Percentiles rank a stretch among this genome's conserved stretches.
phyloP scores from a whole-genome alignment of 2,113 vertebrate genomes.

The Nibea coibor region DNA sequence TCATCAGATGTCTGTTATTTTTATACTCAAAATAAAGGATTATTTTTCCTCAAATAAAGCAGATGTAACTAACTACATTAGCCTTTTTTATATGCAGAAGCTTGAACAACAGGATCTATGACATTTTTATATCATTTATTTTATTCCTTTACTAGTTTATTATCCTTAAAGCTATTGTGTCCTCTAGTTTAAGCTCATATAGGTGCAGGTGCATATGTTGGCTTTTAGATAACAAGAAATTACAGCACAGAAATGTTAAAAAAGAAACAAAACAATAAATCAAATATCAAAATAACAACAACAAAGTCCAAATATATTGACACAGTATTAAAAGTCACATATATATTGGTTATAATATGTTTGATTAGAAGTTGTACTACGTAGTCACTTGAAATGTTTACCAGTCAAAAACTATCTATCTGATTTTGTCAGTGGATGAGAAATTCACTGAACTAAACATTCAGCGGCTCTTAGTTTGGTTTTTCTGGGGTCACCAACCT shows the following conservation, averaged over 20 bases:
- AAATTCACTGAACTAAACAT: not conserved
- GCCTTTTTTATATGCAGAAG: not conserved
- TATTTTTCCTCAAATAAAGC: slow-evolving; percentile 85
- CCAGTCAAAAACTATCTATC: not conserved
- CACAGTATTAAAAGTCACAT: not conserved
- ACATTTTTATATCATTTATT: not conserved
- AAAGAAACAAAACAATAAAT: not conserved
- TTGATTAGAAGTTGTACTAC: not conserved
- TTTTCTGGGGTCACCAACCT: too few relatives aligned
- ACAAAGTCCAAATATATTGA: not conserved
- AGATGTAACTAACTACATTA: slow-evolving; percentile 52
- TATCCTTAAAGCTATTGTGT: not conserved
- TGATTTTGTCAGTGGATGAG: not conserved
- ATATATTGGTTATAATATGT: not conserved
- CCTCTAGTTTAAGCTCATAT: not conserved
- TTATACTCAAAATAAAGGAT: slow-evolving; percentile 83
- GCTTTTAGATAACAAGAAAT: not conserved
- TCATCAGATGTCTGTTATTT: slow-evolving; percentile 84
- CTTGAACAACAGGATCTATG: not conserved
- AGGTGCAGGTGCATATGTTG: not conserved
- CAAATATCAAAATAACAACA: not conserved
- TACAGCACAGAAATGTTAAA: not conserved
- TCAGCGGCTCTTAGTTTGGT: not conserved
- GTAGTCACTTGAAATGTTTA: not conserved
- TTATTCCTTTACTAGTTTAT: not conserved